Conservation (phyloP, 37 sponge, comb jelly and placozoan species). For the Hexactinellida sp. region DNA sequence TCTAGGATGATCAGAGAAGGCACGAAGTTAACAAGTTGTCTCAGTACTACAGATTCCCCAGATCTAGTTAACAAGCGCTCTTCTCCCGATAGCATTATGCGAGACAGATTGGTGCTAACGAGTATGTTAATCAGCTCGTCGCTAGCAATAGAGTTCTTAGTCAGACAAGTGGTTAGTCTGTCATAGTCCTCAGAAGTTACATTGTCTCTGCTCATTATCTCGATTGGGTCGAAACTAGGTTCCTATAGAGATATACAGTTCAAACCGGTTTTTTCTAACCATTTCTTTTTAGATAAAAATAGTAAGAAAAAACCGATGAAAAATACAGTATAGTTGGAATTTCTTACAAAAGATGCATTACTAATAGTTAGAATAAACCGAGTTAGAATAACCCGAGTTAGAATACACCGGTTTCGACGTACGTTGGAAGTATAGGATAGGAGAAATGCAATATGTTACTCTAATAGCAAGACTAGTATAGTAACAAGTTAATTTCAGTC, state of each 20-base stretch:
- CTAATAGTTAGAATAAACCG: no score
- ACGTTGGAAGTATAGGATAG: no score
- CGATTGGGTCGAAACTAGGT: not conserved
- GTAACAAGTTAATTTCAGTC: no score
- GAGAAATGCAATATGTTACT: no score
- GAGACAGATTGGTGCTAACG: constrained; percentile 23
- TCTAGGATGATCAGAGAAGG: constrained; percentile 53
- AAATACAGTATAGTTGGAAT: no score
- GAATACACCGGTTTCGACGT: no score
- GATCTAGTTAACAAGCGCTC: constrained; percentile 26
- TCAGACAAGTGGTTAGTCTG: not conserved
- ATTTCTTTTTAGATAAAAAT: no score
- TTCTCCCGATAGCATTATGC: constrained; percentile 59
- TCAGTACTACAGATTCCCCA: constrained; percentile 23
- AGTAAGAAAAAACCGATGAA: no score
- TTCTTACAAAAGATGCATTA: no score
- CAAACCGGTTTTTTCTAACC: no score
- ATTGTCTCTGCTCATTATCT: not conserved
- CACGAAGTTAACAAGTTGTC: constrained; percentile 25
- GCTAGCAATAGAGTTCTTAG: constrained; percentile 22
- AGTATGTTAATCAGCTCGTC: constrained; percentile 45
- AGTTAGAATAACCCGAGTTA: no score
- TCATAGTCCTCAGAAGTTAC: not conserved
- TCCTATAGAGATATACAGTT: constrained; percentile 1
- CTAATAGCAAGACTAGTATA: no score